Evolutionary conservation across 2,888 invertebrate species (phyloP).

Genomic region (Amaurobius ferox): DNA sequence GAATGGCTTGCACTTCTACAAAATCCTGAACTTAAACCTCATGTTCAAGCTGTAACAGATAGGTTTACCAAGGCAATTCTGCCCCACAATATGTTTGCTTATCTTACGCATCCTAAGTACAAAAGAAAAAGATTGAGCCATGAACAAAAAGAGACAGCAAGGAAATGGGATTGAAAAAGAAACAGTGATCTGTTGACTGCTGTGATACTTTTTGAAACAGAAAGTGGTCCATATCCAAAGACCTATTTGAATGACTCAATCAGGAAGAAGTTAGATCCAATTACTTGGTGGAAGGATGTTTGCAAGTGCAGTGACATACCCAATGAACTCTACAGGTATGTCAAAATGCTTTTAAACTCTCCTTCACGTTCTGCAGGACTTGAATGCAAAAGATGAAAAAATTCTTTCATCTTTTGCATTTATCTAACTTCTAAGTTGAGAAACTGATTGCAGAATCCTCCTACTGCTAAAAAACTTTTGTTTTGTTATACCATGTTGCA

Average conservation of each 20-base stretch:
- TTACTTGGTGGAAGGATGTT: background rate
- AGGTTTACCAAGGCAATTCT: background rate
- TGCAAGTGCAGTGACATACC: too few relatives aligned
- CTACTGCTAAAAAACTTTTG: too few relatives aligned
- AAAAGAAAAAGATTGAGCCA: background rate
- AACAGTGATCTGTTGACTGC: background rate
- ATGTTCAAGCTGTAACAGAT: too few relatives aligned
- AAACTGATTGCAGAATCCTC: too few relatives aligned
- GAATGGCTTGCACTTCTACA: constrained; percentile 24
- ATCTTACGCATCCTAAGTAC: background rate
- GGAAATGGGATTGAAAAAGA: background rate
- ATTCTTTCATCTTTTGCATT: too few relatives aligned
- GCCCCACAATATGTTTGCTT: background rate
- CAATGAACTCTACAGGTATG: too few relatives aligned
- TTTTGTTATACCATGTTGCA: too few relatives aligned
- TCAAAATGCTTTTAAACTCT: too few relatives aligned
- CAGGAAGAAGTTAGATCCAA: background rate
- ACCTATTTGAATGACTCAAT: background rate
- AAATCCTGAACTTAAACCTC: constrained; percentile 14
- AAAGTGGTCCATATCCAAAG: background rate
- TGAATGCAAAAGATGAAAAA: too few relatives aligned
- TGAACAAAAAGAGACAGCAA: constrained; percentile 1
- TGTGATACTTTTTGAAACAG: background rate
- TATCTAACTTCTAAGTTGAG: too few relatives aligned
- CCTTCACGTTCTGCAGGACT: too few relatives aligned